These are phyloP conservation scores for Corbicula japonica DNA, from an alignment of 2,888 invertebrate species.

Conservation along the genomic window DNA sequence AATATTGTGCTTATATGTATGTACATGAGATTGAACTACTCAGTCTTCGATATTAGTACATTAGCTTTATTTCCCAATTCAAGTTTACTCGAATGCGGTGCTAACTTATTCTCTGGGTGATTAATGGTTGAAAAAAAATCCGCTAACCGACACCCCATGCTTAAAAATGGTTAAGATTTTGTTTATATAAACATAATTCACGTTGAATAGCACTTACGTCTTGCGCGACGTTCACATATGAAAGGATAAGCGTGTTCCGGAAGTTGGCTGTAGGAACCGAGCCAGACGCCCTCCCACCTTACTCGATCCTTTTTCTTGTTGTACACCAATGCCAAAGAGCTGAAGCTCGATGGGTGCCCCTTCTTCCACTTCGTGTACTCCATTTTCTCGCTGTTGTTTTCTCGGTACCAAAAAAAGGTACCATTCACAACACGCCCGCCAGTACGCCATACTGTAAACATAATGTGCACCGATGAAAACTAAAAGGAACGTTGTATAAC, in stretches of 20 bases:
- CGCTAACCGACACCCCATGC: no score
- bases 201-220: slow-evolving; percentile 85
- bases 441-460: slow-evolving; percentile 73
- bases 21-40: no score
- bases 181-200: no score
- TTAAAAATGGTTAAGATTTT: no score
- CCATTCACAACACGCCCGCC: slow-evolving; percentile 73
- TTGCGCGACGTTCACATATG: slow-evolving; percentile 88
- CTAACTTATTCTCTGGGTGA: no score
- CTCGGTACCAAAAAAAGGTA: slow-evolving; percentile 68
- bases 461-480: no score
- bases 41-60: no score
- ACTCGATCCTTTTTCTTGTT: slow-evolving; percentile 86
- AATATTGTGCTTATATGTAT: no score
- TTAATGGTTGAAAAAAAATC: no score
- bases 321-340: slow-evolving; percentile 76
- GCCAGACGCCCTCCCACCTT: slow-evolving; percentile 79
- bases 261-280: slow-evolving; percentile 72
- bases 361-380: slow-evolving; percentile 75
- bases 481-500: background rate
- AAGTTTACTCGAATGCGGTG: no score
- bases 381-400: slow-evolving; percentile 62
- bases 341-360: slow-evolving; percentile 68
- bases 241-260: slow-evolving; percentile 84
- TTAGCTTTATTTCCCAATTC: no score